Evolutionary conservation across 2,888 invertebrate genomes (phyloP), one percentile per base, ranked within the genome.

Genomic region (Nasonovia ribisnigri): DNA sequence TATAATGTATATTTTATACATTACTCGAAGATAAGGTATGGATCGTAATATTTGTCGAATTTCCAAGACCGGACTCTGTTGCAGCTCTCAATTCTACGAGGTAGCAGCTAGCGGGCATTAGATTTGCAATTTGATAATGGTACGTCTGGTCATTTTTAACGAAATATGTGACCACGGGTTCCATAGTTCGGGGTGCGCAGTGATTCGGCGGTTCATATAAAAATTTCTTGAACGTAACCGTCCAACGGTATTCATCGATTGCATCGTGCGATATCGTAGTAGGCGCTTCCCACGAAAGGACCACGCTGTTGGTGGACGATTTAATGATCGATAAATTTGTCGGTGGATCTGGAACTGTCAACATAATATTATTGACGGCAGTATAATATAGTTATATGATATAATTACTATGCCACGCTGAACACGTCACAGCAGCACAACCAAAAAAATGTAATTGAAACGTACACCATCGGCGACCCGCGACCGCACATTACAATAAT

Each of bases 191-290:
- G 5, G 13, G 46, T 0, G 13, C 0, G 26, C 92, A 92, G 20
- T 92, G 10, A 26, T 88, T 51, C 10, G 86, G 92, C 0, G 10
- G 10, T 29, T 67, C 67, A 10, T 92, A 29, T 10, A 51, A 24
- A 88, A 29, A 29, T 10, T 48, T 36, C 3, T 67, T 67, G 36
- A 92, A 92, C 36, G 36, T 67, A 1, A 92, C 87, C 4, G 26
- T 88, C 67, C 57, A 92, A 10, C 92, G 92, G 42, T 92, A 92
- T 48, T 36, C 67, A 13, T 26, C 10, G 26, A 92, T 88, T 5
- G 11, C 36, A 2, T 10, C 46, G 6, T 86, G n/a, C 29, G 43
- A 86, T 29, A n/a, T n/a, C n/a, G 84, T 36, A 8, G 86, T 29
- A n/a, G 84, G 46, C 1, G 91, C 24, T 11, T 86, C 20, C 91